Evolutionary conservation across 2,797 vertebrate species (phyloP), one percentile per base, ranked within the genome.

Genomic region (Centroberyx gerrardi): DNA sequence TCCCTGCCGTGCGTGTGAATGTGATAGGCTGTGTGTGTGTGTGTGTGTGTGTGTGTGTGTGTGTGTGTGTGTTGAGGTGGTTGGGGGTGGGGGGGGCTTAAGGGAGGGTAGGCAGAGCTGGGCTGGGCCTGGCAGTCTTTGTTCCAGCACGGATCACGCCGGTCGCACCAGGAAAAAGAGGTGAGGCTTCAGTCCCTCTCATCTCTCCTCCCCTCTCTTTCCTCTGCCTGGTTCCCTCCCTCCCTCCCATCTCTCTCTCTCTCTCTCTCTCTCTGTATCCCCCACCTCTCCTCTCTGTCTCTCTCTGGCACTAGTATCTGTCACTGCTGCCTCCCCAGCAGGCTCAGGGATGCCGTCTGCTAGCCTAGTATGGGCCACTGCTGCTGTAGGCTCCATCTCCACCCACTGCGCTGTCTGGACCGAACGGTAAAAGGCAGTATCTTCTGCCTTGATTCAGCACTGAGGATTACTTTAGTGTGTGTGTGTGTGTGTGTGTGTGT

Each of bases 361-460:
- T 83, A 82, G 87, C 78, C 52, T 75, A 49, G 78, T 80, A 92
- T 92, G 96, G 96, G 96, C 92, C 96, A 95, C 73, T 88, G 93
- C 95, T 97, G 95, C 94, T 96, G 95, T 93, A 93, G 92, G 89
- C 87, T 90, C 87, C 92, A 90, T 87, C 78, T 93, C 94, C 87
- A 91, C 90, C 88, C 94, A 84, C 87, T 90, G 86, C 94, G 86
- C 90, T 95, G 94, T 94, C 88, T 93, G 95, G 95, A 97, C 91
- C 89, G 90, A 89, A 96, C 95, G 96, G 96, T 98, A 97, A 95
- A 40, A 89, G 67, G 48, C 76, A 78, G 82, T 1, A 67, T 68
- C 73, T 74, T 82, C 71, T 80, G 62, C 75, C 76, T 88, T n/a
- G 38, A 64, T 72, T 75, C 29, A 62, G 74, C 64, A 52, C 58